Evolutionary conservation across 2,113 vertebrate species (phyloP).

Genomic region (Hoplias malabaricus): DNA sequence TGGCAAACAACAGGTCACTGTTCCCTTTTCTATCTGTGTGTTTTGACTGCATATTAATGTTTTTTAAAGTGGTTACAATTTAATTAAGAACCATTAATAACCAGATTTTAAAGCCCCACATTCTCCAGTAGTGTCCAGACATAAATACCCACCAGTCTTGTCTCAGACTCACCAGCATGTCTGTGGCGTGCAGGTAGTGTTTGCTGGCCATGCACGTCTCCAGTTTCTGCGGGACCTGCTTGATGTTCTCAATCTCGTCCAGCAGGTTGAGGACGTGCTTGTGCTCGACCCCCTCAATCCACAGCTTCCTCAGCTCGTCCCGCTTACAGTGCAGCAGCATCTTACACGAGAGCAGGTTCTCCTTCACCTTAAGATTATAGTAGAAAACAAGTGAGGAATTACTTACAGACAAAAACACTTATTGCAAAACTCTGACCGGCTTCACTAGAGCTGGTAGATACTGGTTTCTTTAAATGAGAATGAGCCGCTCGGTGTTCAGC

Average conservation of each 20-base stretch:
- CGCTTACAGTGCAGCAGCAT: constrained; percentile 98
- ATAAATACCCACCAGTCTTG: constrained; percentile 16
- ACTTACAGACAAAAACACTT: not conserved
- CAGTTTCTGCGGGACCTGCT: constrained; percentile 93
- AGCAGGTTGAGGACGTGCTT: constrained; percentile 95
- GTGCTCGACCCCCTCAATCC: constrained; percentile 98
- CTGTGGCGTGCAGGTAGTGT: constrained; percentile 91
- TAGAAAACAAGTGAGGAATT: not conserved
- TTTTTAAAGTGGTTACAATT: no score
- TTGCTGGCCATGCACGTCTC: constrained; percentile 94
- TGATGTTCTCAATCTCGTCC: constrained; percentile 98
- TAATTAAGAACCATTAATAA: no score
- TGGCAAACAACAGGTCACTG: no score
- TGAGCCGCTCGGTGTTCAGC: no score
- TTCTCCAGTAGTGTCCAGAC: no score
- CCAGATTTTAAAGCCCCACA: no score
- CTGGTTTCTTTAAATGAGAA: no score
- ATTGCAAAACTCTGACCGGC: not conserved
- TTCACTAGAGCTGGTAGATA: no score
- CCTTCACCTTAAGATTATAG: constrained; percentile 83
- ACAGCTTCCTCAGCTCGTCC: constrained; percentile 94
- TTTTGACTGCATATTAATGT: no score
- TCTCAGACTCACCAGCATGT: constrained; percentile 89
- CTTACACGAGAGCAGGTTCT: constrained; percentile 96
- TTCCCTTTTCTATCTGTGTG: no score